phyloP scores from a whole-genome alignment of 2,113 vertebrate genomes.

The Zosterops hypoxanthus region DNA sequence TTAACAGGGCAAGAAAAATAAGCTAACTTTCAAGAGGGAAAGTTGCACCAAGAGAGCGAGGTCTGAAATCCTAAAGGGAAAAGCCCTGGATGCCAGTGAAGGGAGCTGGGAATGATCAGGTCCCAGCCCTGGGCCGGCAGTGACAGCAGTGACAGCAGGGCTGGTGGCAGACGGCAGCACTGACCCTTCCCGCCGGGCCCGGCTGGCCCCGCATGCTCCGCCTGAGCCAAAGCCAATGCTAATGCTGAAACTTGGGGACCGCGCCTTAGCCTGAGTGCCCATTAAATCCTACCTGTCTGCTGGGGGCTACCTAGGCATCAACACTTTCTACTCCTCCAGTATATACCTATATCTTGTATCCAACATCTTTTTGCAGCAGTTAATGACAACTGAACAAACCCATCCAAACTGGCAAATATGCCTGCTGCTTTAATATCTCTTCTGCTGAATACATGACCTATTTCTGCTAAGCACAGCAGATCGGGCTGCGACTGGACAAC shows the following conservation, averaged over 20 bases:
- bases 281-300: not conserved
- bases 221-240: not conserved
- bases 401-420: not conserved
- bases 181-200: not conserved
- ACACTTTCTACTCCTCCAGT: not conserved
- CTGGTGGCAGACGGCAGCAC: slow-evolving; percentile 20
- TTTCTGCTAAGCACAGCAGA: not conserved
- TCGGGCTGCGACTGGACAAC: not conserved
- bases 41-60: not conserved
- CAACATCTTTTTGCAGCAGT: not conserved
- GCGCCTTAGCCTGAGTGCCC: not conserved
- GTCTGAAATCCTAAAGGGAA: not conserved
- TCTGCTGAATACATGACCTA: not conserved
- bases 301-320: not conserved
- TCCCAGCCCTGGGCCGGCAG: not conserved
- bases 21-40: not conserved
- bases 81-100: not conserved
- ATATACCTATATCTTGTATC: too few species aligned
- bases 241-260: not conserved
- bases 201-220: accelerated
- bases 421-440: not conserved
- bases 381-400: not conserved
- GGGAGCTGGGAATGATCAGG: not conserved
- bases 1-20: not conserved
- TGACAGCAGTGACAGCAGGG: not conserved